Base-by-base conservation (phyloP, 2,888 invertebrate species). In the Eulithis prunata region DNA sequence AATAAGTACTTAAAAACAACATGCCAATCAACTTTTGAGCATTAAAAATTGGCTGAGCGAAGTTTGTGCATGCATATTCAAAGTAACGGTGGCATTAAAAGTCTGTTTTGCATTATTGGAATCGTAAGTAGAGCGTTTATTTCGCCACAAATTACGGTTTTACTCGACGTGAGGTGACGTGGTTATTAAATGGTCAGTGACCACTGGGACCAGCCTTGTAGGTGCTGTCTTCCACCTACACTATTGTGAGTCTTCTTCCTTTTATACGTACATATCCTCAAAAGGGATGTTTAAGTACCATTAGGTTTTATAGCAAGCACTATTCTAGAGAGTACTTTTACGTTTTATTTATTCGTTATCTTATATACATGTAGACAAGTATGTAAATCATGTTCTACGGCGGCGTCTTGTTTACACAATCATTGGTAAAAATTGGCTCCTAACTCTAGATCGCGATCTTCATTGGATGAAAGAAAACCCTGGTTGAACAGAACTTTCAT, bases 161-260 rank as follows among this genome's bases (percentile, higher is more conserved):
- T 60, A 55, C 64, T 66, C 68, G 53, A 64, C 53, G 47, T 58
- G 55, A 62, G 66, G 32, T 68, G 66, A 69, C 60, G 68, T 64
- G 57, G 56, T 63, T 68, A 71, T 72, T 72, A 71, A 66, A 58
- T 71, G 73, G 72, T 74, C 72, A 70, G 49, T 74, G 69, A 71
- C 72, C 71, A 21, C 21, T 21, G 21, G 1, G 69, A 69, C 72
- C 71, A 69, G 58, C 68, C 70, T 68, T 68, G 71, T 68, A 68
- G 66, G 71, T 71, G 72, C 57, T 63, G 53, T 32, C 38, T 47
- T 28, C 54, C 38, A 57, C 63, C 64, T 55, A 66, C 62, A 32
- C 53, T 47, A 36, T 45, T 45, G 28, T 38, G 32, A 51, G 52
- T 63, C 66, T 51, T 65, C 64, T 65, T 59, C 59, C 52, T 59